Conservation (phyloP, 2,113 vertebrate species). For the human region DNA sequence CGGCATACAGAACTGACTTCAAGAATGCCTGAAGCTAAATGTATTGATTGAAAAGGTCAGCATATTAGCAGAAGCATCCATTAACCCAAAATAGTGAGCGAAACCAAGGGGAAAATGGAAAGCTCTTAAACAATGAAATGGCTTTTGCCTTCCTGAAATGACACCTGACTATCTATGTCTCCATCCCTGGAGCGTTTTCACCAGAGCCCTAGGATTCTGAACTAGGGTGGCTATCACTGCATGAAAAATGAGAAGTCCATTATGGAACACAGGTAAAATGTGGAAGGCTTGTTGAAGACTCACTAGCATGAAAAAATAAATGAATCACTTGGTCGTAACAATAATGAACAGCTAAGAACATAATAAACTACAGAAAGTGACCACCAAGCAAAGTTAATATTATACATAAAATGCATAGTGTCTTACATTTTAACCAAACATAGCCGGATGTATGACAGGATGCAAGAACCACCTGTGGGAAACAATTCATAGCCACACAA, state of each 20-base stretch:
- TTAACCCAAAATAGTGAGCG: constrained; percentile 82
- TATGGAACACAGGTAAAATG: background rate
- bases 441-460: background rate
- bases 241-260: background rate
- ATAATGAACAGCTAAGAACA: constrained; percentile 10
- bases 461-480: background rate
- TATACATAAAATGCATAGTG: background rate
- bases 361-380: background rate
- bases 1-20: constrained; percentile 72
- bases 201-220: background rate
- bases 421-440: background rate
- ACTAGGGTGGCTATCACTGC: background rate
- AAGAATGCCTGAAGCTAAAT: constrained; percentile 75
- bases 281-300: constrained; percentile 11
- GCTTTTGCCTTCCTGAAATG: constrained; percentile 76
- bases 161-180: constrained; percentile 59
- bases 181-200: background rate
- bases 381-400: background rate
- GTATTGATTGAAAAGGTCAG: constrained; percentile 81
- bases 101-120: constrained; percentile 70
- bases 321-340: background rate
- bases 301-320: background rate
- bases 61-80: constrained; percentile 75
- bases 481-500: background rate
- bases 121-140: constrained; percentile 76